phyloP scores from a whole-genome alignment of 2,797 vertebrate genomes.

The Hyperoplus lanceolatus region DNA sequence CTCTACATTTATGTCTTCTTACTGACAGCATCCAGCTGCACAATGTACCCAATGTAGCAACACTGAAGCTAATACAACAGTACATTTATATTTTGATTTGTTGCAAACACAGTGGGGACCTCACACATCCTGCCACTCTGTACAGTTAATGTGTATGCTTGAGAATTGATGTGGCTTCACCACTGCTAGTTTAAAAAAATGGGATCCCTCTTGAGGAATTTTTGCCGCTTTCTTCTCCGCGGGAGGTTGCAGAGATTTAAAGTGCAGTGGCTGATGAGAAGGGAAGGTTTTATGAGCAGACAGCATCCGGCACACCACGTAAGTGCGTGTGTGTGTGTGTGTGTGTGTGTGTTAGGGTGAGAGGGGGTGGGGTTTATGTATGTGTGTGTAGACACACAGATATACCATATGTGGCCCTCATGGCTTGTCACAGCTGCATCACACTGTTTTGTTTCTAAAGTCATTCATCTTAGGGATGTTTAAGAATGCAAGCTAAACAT shows the following conservation, averaged over 20 bases:
- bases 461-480: not conserved
- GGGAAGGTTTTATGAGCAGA: conserved; percentile 52
- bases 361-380: conserved; percentile 19
- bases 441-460: conserved; percentile 13
- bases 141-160: conserved; percentile 54
- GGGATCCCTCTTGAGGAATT: conserved; percentile 56
- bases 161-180: conserved; percentile 54
- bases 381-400: conserved; percentile 25
- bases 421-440: conserved; percentile 19
- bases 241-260: conserved; percentile 57
- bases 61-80: conserved; percentile 66
- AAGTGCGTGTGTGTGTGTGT: conserved; percentile 14
- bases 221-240: conserved; percentile 55
- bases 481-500: conserved; percentile 13
- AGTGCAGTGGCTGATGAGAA: conserved; percentile 50
- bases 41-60: conserved; percentile 43
- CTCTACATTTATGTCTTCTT: conserved; percentile 35
- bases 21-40: conserved; percentile 60
- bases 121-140: conserved; percentile 56
- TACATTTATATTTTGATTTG: conserved; percentile 65
- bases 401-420: conserved; percentile 29
- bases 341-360: conserved; percentile 16
- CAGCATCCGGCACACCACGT: conserved; percentile 27
- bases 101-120: conserved; percentile 43
- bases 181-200: conserved; percentile 51